Evolutionary conservation across 1,140 invertebrate genomes (phyloP).

Genomic region (Drosophila nasuta): DNA sequence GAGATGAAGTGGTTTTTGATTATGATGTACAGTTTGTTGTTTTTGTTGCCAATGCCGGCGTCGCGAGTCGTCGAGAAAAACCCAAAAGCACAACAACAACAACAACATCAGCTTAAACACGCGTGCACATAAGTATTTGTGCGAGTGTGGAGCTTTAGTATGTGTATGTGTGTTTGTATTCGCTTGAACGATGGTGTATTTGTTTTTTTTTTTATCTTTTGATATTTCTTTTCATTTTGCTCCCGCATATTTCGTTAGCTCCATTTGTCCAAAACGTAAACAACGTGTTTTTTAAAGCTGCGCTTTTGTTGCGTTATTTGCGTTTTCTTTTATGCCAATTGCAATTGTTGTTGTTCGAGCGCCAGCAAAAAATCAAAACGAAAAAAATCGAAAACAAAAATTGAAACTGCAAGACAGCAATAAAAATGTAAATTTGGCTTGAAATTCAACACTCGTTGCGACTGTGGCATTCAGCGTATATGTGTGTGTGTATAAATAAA

Average conservation of each 20-base stretch:
- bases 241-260: slow-evolving; percentile 58
- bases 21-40: slow-evolving; percentile 8
- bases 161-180: neutral
- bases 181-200: neutral
- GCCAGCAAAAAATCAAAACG: slow-evolving; percentile 11
- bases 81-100: slow-evolving; percentile 19
- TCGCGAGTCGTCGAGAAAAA: slow-evolving; percentile 12
- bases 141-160: slow-evolving; percentile 5
- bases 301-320: slow-evolving; percentile 24
- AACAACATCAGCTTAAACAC: slow-evolving; percentile 14
- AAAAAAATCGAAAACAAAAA: slow-evolving; percentile 28
- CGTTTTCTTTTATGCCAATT: slow-evolving; percentile 8
- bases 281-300: slow-evolving; percentile 64
- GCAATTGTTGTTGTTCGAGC: slow-evolving; percentile 10
- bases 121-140: slow-evolving; percentile 5
- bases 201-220: neutral
- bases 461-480: slow-evolving; percentile 35
- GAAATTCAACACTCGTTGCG: slow-evolving; percentile 55
- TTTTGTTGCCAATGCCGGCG: slow-evolving; percentile 3
- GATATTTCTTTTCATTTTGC: slow-evolving; percentile 9
- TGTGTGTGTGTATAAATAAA: slow-evolving; percentile 6
- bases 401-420: slow-evolving; percentile 66
- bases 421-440: slow-evolving; percentile 57
- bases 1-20: slow-evolving; percentile 32
- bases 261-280: slow-evolving; percentile 73